phyloP scores from a whole-genome alignment of 2,888 invertebrate species.

The Cheilosia grossa region DNA sequence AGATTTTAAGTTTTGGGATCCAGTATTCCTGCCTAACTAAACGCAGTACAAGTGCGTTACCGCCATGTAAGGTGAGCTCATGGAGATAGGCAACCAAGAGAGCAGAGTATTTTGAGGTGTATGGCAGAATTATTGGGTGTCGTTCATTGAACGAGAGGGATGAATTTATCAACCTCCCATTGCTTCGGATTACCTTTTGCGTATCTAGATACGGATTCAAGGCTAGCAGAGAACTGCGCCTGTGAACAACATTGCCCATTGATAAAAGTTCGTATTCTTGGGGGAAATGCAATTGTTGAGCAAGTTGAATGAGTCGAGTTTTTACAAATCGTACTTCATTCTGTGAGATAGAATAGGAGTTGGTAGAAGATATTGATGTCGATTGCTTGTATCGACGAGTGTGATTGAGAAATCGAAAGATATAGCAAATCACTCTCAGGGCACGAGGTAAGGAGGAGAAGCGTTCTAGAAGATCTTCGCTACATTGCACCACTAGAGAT shows the following conservation, averaged over 20 bases:
- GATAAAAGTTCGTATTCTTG: neutral
- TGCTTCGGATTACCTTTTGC: neutral
- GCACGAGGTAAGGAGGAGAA: constrained; percentile 32
- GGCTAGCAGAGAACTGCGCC: neutral
- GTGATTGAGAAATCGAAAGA: constrained; percentile 15
- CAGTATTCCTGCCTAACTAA: neutral
- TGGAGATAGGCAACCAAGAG: neutral
- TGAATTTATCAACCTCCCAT: neutral
- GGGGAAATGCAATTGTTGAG: too few relatives aligned
- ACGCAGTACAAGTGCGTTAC: neutral
- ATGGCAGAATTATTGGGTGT: constrained; percentile 5
- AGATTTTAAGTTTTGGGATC: neutral
- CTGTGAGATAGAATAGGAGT: neutral
- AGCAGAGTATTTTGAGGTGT: neutral
- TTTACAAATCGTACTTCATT: neutral
- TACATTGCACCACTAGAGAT: neutral
- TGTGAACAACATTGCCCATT: neutral
- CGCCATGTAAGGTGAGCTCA: neutral
- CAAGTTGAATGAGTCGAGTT: neutral
- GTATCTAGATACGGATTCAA: constrained; percentile 10
- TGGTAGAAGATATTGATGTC: neutral
- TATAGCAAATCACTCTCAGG: constrained; percentile 14
- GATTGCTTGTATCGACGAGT: neutral
- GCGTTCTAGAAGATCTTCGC: constrained; percentile 29
- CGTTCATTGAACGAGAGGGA: neutral